A percentile compares a stretch with the other conserved stretches of the same genome.
phyloP scores from a whole-genome alignment of 2,888 invertebrate species.

The Aricia artaxerxes region DNA sequence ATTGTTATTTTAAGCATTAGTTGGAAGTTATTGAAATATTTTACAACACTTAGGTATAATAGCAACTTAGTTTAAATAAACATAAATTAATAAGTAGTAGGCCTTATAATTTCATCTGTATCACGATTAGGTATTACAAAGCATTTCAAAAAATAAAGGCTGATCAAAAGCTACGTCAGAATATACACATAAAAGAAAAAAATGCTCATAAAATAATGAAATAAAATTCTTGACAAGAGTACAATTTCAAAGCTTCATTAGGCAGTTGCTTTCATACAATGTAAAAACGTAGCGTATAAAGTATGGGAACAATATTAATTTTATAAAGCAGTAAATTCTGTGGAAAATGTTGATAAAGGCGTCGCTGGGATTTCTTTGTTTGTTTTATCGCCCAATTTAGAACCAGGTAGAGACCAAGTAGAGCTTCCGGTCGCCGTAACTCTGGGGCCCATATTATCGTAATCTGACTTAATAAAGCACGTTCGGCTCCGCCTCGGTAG shows the following conservation, averaged over 20 bases:
- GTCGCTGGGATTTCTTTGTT: slow-evolving; percentile 53
- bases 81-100: neutral
- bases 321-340: slow-evolving; percentile 74
- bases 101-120: neutral
- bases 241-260: slow-evolving; percentile 14
- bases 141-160: neutral
- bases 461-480: slow-evolving; percentile 83
- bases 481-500: slow-evolving; percentile 75
- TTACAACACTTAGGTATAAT: neutral
- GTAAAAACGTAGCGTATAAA: slow-evolving; percentile 24
- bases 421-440: slow-evolving; percentile 94
- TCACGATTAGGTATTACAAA: neutral
- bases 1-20: neutral
- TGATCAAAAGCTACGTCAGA: slow-evolving; percentile 17
- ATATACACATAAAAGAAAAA: neutral
- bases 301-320: slow-evolving; percentile 37
- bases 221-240: neutral
- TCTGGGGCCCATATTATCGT: slow-evolving; percentile 94
- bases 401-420: slow-evolving; percentile 88
- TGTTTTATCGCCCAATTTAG: slow-evolving; percentile 56
- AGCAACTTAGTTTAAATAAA: neutral
- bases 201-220: neutral
- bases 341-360: slow-evolving; percentile 69
- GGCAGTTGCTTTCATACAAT: slow-evolving; percentile 2
- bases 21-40: neutral